Percentiles rank a stretch among this genome's conserved stretches.
phyloP scores from a whole-genome alignment of 2,113 vertebrate genomes.

The Cheilinus undulatus region DNA sequence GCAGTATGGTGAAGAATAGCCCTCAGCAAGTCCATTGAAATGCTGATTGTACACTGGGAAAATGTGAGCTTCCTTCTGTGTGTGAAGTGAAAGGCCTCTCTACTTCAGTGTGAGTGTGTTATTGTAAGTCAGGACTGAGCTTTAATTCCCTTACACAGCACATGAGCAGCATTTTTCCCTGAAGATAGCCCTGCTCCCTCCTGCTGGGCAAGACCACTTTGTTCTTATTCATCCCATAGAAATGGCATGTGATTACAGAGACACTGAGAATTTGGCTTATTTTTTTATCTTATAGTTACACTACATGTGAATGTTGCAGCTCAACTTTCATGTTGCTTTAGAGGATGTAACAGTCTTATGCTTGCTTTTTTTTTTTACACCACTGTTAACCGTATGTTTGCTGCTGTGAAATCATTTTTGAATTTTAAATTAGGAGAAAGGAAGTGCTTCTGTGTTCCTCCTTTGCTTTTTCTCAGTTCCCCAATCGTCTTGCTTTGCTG shows the following conservation, averaged over 20 bases:
- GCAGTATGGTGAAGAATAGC: constrained; percentile 23
- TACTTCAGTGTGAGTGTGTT: constrained; percentile 38
- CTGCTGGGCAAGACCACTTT: constrained; percentile 21
- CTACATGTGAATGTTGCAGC: background rate
- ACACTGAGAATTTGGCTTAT: background rate
- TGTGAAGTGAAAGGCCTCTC: constrained; percentile 49
- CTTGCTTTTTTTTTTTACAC: background rate
- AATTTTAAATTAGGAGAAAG: background rate
- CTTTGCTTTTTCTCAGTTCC: constrained; percentile 56
- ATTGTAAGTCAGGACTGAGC: constrained; percentile 41
- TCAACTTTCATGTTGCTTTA: constrained; percentile 6
- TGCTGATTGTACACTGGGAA: constrained; percentile 51
- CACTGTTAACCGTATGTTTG: background rate
- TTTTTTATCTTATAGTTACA: background rate
- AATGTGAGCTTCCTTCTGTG: constrained; percentile 38
- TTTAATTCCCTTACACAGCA: constrained; percentile 47
- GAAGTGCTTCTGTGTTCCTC: constrained; percentile 35
- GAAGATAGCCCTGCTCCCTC: constrained; percentile 19
- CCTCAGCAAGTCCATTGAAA: constrained; percentile 35
- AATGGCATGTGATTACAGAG: background rate
- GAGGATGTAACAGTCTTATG: background rate
- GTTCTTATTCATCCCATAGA: constrained; percentile 11
- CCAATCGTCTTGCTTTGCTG: constrained; percentile 23
- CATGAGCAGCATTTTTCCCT: constrained; percentile 13
- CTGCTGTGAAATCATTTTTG: constrained; percentile 18